Percentiles rank a stretch among this genome's conserved stretches.
Conservation (phyloP, 2,888 invertebrate species). For the Cremastinae sp. region DNA sequence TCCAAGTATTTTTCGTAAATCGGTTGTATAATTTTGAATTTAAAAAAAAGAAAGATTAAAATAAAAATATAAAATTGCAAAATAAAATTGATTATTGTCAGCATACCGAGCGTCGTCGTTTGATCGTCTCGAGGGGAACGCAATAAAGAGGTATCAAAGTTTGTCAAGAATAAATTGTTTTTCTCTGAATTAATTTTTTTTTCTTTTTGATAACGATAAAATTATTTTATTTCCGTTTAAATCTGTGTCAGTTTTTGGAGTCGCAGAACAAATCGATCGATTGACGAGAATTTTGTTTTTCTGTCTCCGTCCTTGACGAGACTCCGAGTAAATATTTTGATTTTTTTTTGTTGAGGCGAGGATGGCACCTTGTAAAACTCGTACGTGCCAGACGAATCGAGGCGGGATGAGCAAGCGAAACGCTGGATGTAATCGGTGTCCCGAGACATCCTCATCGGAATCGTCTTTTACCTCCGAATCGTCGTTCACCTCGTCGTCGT, state of each 20-base stretch:
- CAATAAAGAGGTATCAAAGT: not conserved
- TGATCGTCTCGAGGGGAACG: not conserved
- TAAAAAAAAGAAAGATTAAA: too few relatives aligned
- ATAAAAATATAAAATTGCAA: too few relatives aligned
- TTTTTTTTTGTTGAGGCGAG: constrained; percentile 26
- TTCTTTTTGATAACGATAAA: too few relatives aligned
- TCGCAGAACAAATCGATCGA: not conserved
- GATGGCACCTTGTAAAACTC: constrained; percentile 47
- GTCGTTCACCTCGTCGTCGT: too few relatives aligned
- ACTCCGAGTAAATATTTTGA: constrained; percentile 7
- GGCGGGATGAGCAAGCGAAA: constrained; percentile 24
- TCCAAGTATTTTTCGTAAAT: not conserved
- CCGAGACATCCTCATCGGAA: constrained; percentile 40
- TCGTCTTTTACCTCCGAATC: constrained; percentile 34
- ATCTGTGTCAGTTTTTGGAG: not conserved
- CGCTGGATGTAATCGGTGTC: constrained; percentile 28
- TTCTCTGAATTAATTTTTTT: too few relatives aligned
- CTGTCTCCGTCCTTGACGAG: not conserved
- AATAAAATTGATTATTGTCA: not conserved
- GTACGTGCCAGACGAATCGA: constrained; percentile 10
- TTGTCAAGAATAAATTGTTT: not conserved
- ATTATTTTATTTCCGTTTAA: too few relatives aligned
- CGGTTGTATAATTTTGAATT: not conserved
- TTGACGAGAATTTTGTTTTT: not conserved
- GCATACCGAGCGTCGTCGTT: not conserved